Percentiles rank a stretch among this genome's conserved stretches.
These are phyloP conservation scores for Nibea coibor DNA, from an alignment of 2,113 vertebrate species.

Conservation along the genomic window DNA sequence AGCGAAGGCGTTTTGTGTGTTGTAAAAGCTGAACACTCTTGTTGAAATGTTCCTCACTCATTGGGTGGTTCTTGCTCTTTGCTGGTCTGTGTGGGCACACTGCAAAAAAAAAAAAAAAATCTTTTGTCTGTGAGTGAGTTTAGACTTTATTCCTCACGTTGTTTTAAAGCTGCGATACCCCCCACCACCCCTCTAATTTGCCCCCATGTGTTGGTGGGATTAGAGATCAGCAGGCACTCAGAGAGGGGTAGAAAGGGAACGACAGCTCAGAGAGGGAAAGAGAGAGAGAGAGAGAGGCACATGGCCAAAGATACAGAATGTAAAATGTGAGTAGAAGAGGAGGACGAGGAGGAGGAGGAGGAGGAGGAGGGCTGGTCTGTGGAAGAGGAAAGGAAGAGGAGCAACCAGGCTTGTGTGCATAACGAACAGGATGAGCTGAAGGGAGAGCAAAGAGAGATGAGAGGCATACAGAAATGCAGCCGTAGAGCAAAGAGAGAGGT, in stretches of 20 bases:
- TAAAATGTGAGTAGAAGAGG: conserved; percentile 47
- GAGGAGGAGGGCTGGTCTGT: conserved; percentile 40
- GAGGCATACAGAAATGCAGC: conserved; percentile 68
- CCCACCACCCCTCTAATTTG: conserved; percentile 23
- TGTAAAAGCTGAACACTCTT: background rate
- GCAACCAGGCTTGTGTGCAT: conserved; percentile 50
- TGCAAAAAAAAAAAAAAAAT: background rate
- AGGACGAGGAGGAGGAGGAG: conserved; percentile 41
- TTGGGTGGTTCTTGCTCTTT: background rate
- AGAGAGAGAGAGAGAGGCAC: conserved; percentile 46
- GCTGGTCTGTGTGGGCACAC: background rate
- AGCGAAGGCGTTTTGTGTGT: background rate
- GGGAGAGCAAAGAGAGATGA: conserved; percentile 62
- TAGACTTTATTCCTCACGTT: conserved; percentile 2
- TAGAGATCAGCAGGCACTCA: conserved; percentile 49
- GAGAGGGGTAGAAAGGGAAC: conserved; percentile 36
- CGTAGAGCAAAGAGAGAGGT: conserved; percentile 68
- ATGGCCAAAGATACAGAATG: conserved; percentile 41
- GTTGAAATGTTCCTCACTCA: background rate
- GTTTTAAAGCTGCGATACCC: conserved; percentile 16
- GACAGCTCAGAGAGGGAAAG: conserved; percentile 9
- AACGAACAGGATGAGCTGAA: conserved; percentile 69
- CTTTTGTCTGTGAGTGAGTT: conserved; percentile 16
- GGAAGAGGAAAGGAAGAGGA: conserved; percentile 49
- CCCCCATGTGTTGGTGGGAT: conserved; percentile 51